Conservation (phyloP, 2,113 vertebrate species). For the Triplophysa rosa region DNA sequence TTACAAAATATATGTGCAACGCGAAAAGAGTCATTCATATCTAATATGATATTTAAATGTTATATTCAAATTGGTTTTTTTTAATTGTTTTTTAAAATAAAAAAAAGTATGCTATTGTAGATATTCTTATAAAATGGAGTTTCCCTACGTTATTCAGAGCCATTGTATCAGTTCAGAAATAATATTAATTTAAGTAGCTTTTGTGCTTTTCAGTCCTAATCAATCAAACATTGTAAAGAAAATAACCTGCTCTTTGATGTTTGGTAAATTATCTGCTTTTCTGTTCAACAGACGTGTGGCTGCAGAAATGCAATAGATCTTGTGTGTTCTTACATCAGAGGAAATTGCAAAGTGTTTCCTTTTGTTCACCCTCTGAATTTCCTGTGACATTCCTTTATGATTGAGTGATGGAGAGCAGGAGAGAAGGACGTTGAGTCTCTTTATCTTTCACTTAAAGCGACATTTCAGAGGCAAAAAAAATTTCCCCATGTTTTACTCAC, state of each 20-base stretch:
- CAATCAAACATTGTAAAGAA: background rate
- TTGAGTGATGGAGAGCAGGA: background rate
- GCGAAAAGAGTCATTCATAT: no score
- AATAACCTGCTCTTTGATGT: background rate
- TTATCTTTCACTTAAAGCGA: background rate
- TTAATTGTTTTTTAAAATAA: no score
- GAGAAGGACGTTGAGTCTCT: background rate
- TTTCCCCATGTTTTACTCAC: no score
- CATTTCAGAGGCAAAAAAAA: no score
- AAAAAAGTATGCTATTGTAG: no score
- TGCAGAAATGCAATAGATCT: background rate
- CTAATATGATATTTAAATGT: no score
- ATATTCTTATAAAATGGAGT: background rate
- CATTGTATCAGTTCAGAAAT: background rate
- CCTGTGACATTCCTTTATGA: slow-evolving; percentile 15
- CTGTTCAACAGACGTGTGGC: background rate
- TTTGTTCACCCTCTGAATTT: slow-evolving; percentile 27
- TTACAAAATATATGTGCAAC: no score
- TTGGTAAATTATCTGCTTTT: background rate
- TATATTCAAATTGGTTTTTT: no score
- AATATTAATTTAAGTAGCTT: background rate
- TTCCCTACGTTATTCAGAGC: background rate
- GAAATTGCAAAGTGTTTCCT: slow-evolving; percentile 19
- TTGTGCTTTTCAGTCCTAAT: no score
- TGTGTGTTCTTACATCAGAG: background rate